phyloP scores from a whole-genome alignment of 2,113 vertebrate genomes.

The Hyperopisus bebe region DNA sequence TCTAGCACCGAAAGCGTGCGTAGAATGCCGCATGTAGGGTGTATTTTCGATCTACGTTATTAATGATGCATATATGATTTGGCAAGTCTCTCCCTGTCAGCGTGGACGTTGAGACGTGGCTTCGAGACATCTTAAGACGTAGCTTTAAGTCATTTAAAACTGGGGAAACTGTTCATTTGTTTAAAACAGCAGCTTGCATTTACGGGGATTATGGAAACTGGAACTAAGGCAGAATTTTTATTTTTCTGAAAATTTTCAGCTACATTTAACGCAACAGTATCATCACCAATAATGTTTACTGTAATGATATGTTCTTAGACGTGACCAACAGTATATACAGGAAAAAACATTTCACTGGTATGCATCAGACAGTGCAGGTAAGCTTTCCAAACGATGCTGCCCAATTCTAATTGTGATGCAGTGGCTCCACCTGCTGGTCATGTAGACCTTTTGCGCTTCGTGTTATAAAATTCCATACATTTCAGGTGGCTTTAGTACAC shows the following conservation, averaged over 20 bases:
- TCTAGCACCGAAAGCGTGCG: background rate
- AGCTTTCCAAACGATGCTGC: background rate
- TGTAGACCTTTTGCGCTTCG: background rate
- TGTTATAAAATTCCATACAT: background rate
- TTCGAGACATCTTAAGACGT: background rate
- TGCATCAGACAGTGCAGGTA: background rate
- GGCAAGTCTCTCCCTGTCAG: background rate
- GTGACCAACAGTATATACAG: background rate
- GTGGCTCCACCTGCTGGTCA: background rate
- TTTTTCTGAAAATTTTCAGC: background rate
- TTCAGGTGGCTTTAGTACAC: background rate
- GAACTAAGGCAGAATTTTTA: background rate
- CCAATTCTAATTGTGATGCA: background rate
- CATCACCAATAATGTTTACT: background rate
- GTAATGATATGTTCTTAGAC: background rate
- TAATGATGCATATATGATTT: background rate
- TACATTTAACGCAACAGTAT: background rate
- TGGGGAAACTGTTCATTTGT: background rate
- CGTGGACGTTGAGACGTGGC: background rate
- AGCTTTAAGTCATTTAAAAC: background rate
- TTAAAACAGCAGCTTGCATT: background rate
- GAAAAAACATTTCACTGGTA: background rate
- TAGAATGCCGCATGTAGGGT: background rate
- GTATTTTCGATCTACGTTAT: background rate
- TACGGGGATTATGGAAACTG: background rate